These are phyloP conservation scores for Arrhopalites spinosus DNA, from an alignment of 2,888 invertebrate species.

Conservation along the genomic window DNA sequence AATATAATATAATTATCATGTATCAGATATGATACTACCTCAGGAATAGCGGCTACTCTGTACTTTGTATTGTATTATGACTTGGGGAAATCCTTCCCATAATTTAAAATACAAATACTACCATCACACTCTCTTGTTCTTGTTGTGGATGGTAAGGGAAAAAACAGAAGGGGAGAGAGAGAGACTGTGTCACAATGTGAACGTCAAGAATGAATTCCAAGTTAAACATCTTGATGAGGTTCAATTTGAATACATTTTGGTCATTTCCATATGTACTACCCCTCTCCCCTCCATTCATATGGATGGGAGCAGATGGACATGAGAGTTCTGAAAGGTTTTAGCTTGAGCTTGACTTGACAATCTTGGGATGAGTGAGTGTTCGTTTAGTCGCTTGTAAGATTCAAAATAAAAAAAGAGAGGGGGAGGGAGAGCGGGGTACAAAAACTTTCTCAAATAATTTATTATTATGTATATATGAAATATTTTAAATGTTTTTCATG, in stretches of 20 bases:
- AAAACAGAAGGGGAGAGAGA: background rate
- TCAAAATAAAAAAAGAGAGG: too few species aligned
- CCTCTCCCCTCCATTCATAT: background rate
- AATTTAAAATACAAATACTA: background rate
- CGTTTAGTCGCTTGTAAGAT: too few species aligned
- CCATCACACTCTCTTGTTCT: background rate
- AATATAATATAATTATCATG: too few species aligned
- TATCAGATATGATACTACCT: background rate
- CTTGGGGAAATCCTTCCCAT: background rate
- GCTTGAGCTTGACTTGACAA: background rate
- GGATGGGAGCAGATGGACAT: background rate
- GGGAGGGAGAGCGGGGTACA: background rate
- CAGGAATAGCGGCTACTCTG: background rate
- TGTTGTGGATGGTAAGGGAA: constrained; percentile 16
- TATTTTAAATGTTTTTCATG: too few species aligned
- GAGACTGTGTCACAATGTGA: background rate
- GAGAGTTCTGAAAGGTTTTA: background rate
- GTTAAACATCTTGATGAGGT: background rate
- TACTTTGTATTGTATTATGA: background rate
- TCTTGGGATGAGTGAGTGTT: too few species aligned
- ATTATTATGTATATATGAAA: too few species aligned
- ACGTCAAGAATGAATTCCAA: background rate
- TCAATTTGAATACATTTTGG: constrained; percentile 1
- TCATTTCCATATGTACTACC: background rate
- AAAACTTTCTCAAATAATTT: background rate